Evolutionary conservation across 2,888 invertebrate species (phyloP).

Genomic region (Dendrolimus houi): DNA sequence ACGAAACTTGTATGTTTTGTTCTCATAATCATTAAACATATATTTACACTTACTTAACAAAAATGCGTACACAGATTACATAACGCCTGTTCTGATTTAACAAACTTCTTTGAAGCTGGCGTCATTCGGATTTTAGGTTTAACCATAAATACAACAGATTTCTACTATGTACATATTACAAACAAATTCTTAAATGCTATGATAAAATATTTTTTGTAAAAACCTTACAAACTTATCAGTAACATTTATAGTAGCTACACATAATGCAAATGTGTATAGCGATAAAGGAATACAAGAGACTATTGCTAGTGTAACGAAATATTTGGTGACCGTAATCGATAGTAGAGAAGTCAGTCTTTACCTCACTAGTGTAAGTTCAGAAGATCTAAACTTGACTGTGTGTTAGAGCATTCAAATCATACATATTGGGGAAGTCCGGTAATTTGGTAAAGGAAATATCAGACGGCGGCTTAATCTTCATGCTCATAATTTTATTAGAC

Average conservation of each 20-base stretch:
- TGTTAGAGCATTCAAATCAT: conserved; percentile 35
- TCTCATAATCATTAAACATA: conserved; percentile 33
- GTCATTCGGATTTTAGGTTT: conserved; percentile 26
- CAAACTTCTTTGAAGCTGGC: conserved; percentile 56
- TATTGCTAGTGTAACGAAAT: not conserved
- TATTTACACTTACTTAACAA: conserved; percentile 40
- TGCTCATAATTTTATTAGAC: conserved; percentile 7
- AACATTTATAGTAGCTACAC: conserved; percentile 16
- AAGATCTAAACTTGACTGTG: conserved; percentile 58
- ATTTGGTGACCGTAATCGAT: conserved; percentile 19
- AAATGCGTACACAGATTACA: conserved; percentile 20
- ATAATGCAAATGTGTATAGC: not conserved
- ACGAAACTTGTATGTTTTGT: conserved; percentile 53
- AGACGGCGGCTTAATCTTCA: conserved; percentile 20
- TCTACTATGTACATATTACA: conserved; percentile 25
- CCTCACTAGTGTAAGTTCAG: conserved; percentile 55
- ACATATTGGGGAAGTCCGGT: conserved; percentile 34
- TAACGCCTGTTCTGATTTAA: conserved; percentile 23
- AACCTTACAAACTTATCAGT: conserved; percentile 31
- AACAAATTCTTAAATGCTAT: conserved; percentile 32
- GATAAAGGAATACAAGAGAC: conserved; percentile 22
- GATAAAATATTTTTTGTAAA: conserved; percentile 44
- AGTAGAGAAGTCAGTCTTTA: conserved; percentile 69
- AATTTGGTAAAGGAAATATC: conserved; percentile 32
- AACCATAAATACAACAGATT: conserved; percentile 16